Evolutionary conservation across 2,888 invertebrate species (phyloP).

Genomic region (Eristalis tenax): DNA sequence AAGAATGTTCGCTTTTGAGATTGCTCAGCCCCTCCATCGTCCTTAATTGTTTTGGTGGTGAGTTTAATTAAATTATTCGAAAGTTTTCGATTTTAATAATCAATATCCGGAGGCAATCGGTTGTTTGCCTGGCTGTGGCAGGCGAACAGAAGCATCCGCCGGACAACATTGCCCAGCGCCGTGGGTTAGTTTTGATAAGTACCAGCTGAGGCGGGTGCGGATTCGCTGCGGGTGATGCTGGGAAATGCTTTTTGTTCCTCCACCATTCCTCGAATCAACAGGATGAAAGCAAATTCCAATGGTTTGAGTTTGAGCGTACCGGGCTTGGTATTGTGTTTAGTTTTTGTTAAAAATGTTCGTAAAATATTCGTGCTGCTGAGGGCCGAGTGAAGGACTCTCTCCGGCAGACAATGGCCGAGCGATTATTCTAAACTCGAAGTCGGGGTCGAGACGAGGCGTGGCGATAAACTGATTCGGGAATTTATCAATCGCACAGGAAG

Average conservation of each 20-base stretch:
- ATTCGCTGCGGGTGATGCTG: neutral
- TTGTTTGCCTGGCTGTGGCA: conserved; percentile 4
- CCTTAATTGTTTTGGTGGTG: conserved; percentile 9
- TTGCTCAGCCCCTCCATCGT: neutral
- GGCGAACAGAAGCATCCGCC: neutral
- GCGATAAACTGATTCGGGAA: neutral
- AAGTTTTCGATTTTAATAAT: conserved; percentile 50
- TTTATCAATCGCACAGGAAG: neutral
- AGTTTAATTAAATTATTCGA: conserved; percentile 54
- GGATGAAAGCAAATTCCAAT: neutral
- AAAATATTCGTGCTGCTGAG: neutral
- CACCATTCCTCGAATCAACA: neutral
- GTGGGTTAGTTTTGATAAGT: neutral
- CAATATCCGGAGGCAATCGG: conserved; percentile 47
- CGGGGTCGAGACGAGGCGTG: neutral
- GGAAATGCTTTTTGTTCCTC: neutral
- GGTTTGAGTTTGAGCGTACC: neutral
- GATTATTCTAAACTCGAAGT: neutral
- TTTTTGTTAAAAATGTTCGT: neutral
- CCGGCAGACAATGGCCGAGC: neutral
- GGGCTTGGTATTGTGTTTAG: neutral
- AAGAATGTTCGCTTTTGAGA: conserved; percentile 18
- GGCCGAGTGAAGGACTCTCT: neutral
- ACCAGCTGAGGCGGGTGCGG: neutral
- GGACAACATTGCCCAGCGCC: neutral